phyloP scores from a whole-genome alignment of 37 sponge, comb jelly and placozoan genomes.

The Tethya wilhelma region DNA sequence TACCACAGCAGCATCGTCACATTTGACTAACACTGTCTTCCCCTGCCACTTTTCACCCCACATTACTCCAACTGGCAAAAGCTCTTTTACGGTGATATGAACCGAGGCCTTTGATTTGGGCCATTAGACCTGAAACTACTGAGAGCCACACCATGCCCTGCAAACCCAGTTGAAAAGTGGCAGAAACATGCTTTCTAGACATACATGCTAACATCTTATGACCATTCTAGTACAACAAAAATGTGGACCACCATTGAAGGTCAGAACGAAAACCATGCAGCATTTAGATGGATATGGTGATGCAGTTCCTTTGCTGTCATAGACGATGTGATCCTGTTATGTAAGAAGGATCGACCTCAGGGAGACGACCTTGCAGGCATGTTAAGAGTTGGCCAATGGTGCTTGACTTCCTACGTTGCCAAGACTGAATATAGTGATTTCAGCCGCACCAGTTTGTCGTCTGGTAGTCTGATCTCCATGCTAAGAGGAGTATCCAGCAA shows the following conservation, averaged over 20 bases:
- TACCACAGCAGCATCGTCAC: not conserved
- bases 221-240: conserved; percentile 25
- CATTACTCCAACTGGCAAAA: not conserved
- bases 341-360: conserved; percentile 37
- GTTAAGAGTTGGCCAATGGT: conserved; percentile 29
- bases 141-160: conserved; percentile 6
- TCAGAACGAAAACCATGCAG: conserved; percentile 35
- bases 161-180: conserved; percentile 39
- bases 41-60: not conserved
- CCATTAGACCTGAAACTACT: conserved; percentile 41
- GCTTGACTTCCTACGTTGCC: conserved; percentile 11
- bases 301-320: conserved; percentile 1
- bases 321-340: conserved; percentile 16
- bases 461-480: conserved; percentile 9
- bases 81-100: conserved; percentile 11
- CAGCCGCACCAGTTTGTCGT: conserved; percentile 11
- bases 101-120: not conserved
- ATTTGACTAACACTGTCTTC: not conserved
- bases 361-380: conserved; percentile 43
- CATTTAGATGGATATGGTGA: conserved; percentile 37
- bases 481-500: conserved; percentile 5
- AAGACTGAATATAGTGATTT: not conserved
- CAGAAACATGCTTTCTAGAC: not conserved
- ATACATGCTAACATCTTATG: no score
- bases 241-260: conserved; percentile 25